Percentiles rank a stretch among this genome's conserved stretches.
Evolutionary conservation across 2,797 vertebrate genomes (phyloP).

Genomic region (Thripadectes ignobilis): DNA sequence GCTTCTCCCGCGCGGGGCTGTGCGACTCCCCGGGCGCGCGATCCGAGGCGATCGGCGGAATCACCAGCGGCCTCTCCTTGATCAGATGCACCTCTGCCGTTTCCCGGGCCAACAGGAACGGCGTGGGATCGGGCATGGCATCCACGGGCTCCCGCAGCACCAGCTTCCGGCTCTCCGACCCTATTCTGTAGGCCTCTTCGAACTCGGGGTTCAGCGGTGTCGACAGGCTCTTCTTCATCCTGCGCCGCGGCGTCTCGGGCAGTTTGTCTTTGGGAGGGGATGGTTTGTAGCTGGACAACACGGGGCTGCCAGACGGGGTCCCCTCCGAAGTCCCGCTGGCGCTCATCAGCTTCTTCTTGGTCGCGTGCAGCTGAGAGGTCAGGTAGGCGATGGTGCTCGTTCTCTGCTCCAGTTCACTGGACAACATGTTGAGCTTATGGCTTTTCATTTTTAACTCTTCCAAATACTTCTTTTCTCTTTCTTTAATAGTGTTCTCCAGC

Average conservation of each 20-base stretch:
- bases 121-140: constrained; percentile 97
- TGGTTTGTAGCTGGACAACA: constrained; percentile 85
- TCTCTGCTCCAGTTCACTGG: constrained; percentile 93
- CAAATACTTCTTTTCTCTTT: constrained; percentile 94
- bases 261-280: constrained; percentile 90
- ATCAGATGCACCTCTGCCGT: constrained; percentile 85
- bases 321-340: constrained; percentile 82
- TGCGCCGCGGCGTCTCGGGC: constrained; percentile 91
- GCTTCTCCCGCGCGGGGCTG: constrained; percentile 86
- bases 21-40: constrained; percentile 73
- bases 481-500: constrained; percentile 92
- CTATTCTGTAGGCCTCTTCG: constrained; percentile 91
- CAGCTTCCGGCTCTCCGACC: constrained; percentile 87
- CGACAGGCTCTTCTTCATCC: constrained; percentile 98
- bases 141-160: constrained; percentile 88
- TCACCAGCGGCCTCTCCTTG: constrained; percentile 88
- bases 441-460: constrained; percentile 98
- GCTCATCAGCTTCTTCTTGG: constrained; percentile 90
- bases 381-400: constrained; percentile 95
- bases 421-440: constrained; percentile 91
- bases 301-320: constrained; percentile 86
- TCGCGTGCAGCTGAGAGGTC: constrained; percentile 93
- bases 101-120: constrained; percentile 91
- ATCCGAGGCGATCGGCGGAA: constrained; percentile 90
- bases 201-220: constrained; percentile 94